A percentile compares a stretch with the other conserved stretches of the same genome.
These are phyloP conservation scores for Meriones psammophilus DNA, from an alignment of 2,797 vertebrate genomes.

Conservation along the genomic window DNA sequence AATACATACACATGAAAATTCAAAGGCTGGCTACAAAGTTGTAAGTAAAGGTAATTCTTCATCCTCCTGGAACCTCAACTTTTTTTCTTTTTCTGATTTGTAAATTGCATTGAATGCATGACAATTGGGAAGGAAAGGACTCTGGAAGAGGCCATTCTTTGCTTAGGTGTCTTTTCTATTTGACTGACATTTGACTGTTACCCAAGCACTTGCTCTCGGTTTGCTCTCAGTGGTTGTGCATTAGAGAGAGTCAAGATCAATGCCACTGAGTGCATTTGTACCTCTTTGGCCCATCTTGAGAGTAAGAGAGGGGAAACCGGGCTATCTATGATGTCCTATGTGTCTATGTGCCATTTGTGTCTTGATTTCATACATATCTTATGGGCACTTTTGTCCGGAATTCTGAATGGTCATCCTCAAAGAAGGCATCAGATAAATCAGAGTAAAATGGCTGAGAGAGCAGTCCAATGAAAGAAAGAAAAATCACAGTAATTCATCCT, in stretches of 20 bases:
- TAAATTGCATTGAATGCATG: conserved; percentile 33
- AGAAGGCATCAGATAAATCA: background rate
- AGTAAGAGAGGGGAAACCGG: background rate
- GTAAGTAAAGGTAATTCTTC: background rate
- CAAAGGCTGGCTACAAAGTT: background rate
- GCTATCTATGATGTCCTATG: background rate
- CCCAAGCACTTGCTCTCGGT: background rate
- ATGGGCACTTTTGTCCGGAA: background rate
- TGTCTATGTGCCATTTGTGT: background rate
- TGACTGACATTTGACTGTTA: conserved; percentile 58
- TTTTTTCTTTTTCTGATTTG: background rate
- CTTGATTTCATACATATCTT: background rate
- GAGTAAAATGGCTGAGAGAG: background rate
- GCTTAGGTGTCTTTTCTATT: background rate
- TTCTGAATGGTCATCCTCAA: conserved; percentile 11
- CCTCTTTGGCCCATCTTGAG: conserved; percentile 13
- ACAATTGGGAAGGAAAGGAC: background rate
- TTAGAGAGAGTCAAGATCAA: conserved; percentile 13
- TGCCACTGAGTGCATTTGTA: background rate
- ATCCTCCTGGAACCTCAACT: background rate
- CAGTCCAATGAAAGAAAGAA: background rate
- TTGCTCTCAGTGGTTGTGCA: background rate
- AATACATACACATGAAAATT: background rate
- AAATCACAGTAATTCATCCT: background rate
- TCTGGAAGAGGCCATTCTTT: background rate